These are phyloP conservation scores for Poeciliopsis paucimaculata DNA, from an alignment of 2,797 vertebrate genomes.

Conservation along the genomic window DNA sequence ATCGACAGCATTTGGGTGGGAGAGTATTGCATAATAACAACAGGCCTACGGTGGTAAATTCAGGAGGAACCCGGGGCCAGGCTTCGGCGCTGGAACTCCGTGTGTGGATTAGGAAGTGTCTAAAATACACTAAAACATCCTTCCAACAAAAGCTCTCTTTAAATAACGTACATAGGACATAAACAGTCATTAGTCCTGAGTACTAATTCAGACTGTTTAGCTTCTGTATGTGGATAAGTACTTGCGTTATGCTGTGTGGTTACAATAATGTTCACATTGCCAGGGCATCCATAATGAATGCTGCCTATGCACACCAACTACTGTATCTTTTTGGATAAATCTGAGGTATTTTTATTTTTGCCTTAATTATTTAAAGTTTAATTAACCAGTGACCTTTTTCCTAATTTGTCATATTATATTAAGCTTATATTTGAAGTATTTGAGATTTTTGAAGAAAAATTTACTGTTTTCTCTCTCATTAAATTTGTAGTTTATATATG, in stretches of 20 bases:
- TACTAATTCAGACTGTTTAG: background rate
- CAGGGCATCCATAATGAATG: background rate
- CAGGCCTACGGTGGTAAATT: background rate
- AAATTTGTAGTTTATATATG: background rate
- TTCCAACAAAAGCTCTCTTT: background rate
- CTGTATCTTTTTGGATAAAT: background rate
- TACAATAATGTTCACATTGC: background rate
- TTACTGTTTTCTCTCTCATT: background rate
- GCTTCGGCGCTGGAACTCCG: background rate
- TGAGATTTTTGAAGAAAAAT: background rate
- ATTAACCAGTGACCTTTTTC: background rate
- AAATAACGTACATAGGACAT: background rate
- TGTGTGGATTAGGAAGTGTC: background rate
- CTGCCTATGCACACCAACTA: background rate
- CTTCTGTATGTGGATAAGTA: background rate
- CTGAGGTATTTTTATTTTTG: background rate
- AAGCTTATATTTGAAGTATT: background rate
- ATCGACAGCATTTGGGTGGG: background rate
- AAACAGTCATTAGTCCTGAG: background rate
- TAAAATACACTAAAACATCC: background rate
- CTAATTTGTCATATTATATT: background rate
- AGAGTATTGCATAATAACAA: background rate
- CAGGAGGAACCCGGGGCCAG: background rate
- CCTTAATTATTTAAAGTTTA: background rate
- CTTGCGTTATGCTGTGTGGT: background rate